These are phyloP conservation scores for Brachionus plicatilis DNA, from an alignment of 1,140 invertebrate genomes.

Conservation along the genomic window DNA sequence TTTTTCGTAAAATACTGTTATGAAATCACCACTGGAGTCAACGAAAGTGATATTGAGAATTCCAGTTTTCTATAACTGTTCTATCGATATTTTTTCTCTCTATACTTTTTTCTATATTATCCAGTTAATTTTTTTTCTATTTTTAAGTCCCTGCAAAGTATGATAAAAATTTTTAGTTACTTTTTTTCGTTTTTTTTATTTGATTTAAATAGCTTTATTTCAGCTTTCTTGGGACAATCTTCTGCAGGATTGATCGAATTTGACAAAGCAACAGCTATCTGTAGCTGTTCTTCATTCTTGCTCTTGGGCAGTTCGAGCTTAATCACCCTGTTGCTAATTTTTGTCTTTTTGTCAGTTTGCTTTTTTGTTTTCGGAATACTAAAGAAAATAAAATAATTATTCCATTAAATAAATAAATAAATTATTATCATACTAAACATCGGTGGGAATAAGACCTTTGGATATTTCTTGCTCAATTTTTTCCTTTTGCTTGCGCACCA, in stretches of 20 bases:
- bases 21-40: too few relatives aligned
- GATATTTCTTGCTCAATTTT: conserved; percentile 24
- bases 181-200: conserved; percentile 10
- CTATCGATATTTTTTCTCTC: too few relatives aligned
- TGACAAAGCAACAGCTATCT: conserved; percentile 21
- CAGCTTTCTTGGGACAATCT: conserved; percentile 12
- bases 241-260: conserved; percentile 17
- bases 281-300: conserved; percentile 13
- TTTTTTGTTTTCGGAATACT: conserved; percentile 16
- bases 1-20: too few relatives aligned
- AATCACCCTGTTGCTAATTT: conserved; percentile 16
- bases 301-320: conserved; percentile 7
- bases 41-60: too few relatives aligned
- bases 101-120: too few relatives aligned
- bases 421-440: conserved; percentile 33
- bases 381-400: neutral
- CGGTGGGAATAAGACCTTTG: conserved; percentile 15
- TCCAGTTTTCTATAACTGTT: too few relatives aligned
- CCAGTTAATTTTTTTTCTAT: too few relatives aligned
- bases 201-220: neutral
- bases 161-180: neutral
- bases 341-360: neutral
- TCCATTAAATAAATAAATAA: neutral
- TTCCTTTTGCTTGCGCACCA: conserved; percentile 29
- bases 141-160: neutral